Evolutionary conservation across 2,797 vertebrate genomes (phyloP).

Genomic region (Falco cherrug): DNA sequence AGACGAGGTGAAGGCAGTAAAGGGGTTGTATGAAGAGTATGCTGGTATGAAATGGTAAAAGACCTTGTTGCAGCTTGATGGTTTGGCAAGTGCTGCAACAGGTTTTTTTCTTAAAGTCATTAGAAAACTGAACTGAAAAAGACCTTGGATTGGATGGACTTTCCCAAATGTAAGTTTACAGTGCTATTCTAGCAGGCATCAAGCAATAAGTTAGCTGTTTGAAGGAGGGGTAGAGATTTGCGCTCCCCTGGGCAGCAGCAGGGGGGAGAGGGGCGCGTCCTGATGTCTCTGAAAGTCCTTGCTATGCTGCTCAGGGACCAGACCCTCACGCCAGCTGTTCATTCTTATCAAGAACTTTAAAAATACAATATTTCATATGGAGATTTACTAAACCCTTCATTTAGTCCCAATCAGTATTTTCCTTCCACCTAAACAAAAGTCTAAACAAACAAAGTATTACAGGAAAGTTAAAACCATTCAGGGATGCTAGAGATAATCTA

Average conservation of each 20-base stretch:
- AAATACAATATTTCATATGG: background rate
- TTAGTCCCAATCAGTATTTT: background rate
- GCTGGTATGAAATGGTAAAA: too few relatives aligned
- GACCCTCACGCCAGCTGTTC: background rate
- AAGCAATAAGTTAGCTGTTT: accelerated
- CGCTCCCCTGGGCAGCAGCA: background rate
- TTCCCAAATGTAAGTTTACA: background rate
- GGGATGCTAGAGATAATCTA: background rate
- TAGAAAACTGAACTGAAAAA: background rate
- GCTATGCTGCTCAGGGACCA: accelerated
- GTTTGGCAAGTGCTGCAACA: too few relatives aligned
- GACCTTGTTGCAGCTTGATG: too few relatives aligned
- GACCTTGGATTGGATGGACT: background rate
- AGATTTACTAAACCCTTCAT: background rate
- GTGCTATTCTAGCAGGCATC: background rate
- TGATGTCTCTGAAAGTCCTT: background rate
- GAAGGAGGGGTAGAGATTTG: background rate
- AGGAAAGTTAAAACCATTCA: background rate
- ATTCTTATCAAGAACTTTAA: background rate
- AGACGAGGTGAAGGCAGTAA: too few relatives aligned
- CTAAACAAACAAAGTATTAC: background rate
- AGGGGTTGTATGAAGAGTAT: too few relatives aligned
- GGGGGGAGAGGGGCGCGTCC: background rate
- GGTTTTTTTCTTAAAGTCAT: background rate
- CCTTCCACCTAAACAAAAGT: background rate